phyloP scores from a whole-genome alignment of 2,888 invertebrate species.

The Apodemia duryi region DNA sequence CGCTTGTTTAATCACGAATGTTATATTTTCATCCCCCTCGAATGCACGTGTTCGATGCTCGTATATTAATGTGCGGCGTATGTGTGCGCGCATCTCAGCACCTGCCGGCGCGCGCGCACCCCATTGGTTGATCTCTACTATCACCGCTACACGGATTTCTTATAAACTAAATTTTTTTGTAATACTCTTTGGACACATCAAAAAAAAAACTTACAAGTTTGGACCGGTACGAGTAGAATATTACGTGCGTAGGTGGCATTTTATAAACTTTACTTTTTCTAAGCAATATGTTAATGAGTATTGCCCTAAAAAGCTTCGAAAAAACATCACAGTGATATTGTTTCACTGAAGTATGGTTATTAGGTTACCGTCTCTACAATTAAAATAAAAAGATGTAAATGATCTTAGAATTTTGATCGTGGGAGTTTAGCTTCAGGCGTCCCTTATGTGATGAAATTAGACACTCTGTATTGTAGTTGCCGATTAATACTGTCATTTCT shows the following conservation, averaged over 20 bases:
- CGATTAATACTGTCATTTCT: too few species aligned
- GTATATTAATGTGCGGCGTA: constrained; percentile 57
- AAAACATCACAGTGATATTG: not conserved
- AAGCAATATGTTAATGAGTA: constrained; percentile 61
- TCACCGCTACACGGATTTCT: constrained; percentile 79
- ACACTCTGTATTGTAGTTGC: too few species aligned
- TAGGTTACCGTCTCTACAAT: not conserved
- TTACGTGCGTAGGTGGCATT: constrained; percentile 65
- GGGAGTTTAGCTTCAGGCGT: too few species aligned
- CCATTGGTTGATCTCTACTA: constrained; percentile 68
- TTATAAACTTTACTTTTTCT: constrained; percentile 60
- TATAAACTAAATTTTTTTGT: constrained; percentile 71
- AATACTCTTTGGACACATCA: constrained; percentile 65
- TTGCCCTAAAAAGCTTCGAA: constrained; percentile 38
- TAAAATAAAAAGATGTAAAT: not conserved
- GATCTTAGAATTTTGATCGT: not conserved
- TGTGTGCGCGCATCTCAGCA: constrained; percentile 65
- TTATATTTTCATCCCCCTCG: constrained; percentile 70
- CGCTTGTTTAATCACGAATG: constrained; percentile 40
- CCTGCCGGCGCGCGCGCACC: constrained; percentile 72
- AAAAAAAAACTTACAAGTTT: constrained; percentile 75
- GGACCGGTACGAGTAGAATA: constrained; percentile 69
- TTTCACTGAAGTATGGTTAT: not conserved
- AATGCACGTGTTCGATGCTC: constrained; percentile 78
- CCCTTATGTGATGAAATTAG: too few species aligned